Percentiles rank a stretch among this genome's conserved stretches.
These are phyloP conservation scores for Zapornia atra DNA, from an alignment of 2,113 vertebrate genomes.

Conservation along the genomic window DNA sequence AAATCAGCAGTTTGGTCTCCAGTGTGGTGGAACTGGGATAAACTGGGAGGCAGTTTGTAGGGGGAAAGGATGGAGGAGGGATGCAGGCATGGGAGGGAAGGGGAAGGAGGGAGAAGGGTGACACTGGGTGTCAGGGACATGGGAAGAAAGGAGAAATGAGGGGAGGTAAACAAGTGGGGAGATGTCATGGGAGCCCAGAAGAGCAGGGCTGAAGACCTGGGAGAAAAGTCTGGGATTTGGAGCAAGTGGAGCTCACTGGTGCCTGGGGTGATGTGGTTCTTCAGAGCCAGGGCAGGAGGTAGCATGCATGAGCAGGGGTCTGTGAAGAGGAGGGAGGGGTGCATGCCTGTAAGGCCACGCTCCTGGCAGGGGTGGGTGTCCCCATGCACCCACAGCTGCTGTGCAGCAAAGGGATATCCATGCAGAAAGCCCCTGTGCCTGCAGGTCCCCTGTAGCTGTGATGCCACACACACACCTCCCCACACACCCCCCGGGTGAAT, in stretches of 20 bases:
- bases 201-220: neutral
- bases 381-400: neutral
- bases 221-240: neutral
- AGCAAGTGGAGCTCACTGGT: neutral
- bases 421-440: rapidly evolving
- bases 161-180: neutral
- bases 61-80: neutral
- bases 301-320: neutral
- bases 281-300: neutral
- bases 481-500: neutral
- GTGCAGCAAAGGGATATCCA: neutral
- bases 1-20: neutral
- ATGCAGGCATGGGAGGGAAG: neutral
- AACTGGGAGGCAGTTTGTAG: neutral
- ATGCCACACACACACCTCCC: neutral
- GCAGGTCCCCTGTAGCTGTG: neutral
- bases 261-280: neutral
- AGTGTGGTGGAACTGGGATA: rapidly evolving
- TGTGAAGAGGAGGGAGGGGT: neutral
- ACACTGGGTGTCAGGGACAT: rapidly evolving
- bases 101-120: neutral
- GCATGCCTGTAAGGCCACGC: neutral
- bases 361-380: neutral
- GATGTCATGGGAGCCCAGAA: neutral
- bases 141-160: neutral